Base-by-base conservation (phyloP, 2,797 vertebrate genomes). In the Sebastes diploproa region DNA sequence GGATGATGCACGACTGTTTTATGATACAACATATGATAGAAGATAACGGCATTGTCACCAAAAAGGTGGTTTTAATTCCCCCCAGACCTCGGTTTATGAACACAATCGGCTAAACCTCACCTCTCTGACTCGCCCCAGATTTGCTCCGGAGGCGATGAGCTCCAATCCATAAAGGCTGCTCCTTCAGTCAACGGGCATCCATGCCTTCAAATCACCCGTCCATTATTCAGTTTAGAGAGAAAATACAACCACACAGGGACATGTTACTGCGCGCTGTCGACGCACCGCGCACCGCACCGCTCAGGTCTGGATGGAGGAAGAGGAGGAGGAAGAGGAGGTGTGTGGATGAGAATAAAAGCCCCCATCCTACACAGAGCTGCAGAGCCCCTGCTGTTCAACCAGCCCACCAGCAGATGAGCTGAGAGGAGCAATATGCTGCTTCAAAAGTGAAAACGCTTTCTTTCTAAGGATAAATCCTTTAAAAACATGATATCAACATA, bases 81-180 rank as follows among this genome's bases (percentile, higher is more conserved):
- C 7, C 3, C 34, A 2, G 50, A 67, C 4, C 7, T 3, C 25
- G 2, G 52, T 11, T 42, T 64, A n/a, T 12, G 22, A 79, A 75
- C 74, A 76, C 74, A 55, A 42, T 62, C 74, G 2, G 9, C 27
- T 16, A 20, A 38, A 63, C 77, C 91, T 94, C 86, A 94, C 93
- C 93, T 94, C 87, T 90, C 88, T 68, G 85, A 50, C 72, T 91
- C 88, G 83, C 86, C 88, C 94, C 95, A 94, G 91, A 71, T 92
- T 74, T 92, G 91, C 86, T 94, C 89, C 42, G 92, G 87, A 27
- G 89, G 46, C 61, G 88, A 66, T 71, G 93, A 92, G 84, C 89
- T 94, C 95, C 95, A 94, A 91, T 96, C 95, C 95, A 96, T 96
- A 84, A n/a, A 94, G 87, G 71, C 89, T 81, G 3, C 3, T 87